Evolutionary conservation across 2,888 invertebrate genomes (phyloP), one percentile per base, ranked within the genome.

Genomic region (Dasysyrphus albostriatus): DNA sequence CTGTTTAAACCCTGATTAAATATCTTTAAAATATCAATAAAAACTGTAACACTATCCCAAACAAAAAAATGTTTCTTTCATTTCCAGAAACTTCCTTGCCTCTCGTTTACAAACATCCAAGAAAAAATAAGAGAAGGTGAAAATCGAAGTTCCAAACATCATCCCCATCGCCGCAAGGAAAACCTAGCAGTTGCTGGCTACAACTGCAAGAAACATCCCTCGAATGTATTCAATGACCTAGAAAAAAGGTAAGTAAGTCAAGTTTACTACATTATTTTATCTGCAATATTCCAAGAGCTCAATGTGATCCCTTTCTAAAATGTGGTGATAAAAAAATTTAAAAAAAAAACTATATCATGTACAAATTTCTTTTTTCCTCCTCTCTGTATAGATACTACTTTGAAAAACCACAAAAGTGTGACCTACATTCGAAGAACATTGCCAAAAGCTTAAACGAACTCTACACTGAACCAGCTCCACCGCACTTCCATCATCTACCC

Each of bases 401-500:
- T 49, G 92, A 92, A 76, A 92, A 92, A 65, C 90, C 91, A n/a
- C 88, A 87, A 24, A 91, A 92, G 83, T 92, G 92, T 84, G 91
- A 91, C 89, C 88, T 92, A 56, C 92, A 92, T 88, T 90, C 92
- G 3, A 91, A 90, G 78, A 92, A 92, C 85, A 90, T 93, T 67
- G 91, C 93, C 81, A 93, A 92, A 84, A 92, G 92, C 29, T 88
- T 93, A 37, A 93, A 93, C 83, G 92, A 93, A 88, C 90, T 93
- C n/a, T 92, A 92, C 83, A 90, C 91, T 9, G 91, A 92, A 69
- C 88, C 91, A n/a, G 88, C 90, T 10, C 89, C 90, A 12, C 67
- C 88, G 3, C 51, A 83, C 5, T 87, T 83, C 34, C 79, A 88
- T 42, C 63, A 88, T 39, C 59, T 88, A 39, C 88, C 88, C 8